Base-by-base conservation (phyloP, 2,888 invertebrate genomes). In the Drosophila borborema region DNA sequence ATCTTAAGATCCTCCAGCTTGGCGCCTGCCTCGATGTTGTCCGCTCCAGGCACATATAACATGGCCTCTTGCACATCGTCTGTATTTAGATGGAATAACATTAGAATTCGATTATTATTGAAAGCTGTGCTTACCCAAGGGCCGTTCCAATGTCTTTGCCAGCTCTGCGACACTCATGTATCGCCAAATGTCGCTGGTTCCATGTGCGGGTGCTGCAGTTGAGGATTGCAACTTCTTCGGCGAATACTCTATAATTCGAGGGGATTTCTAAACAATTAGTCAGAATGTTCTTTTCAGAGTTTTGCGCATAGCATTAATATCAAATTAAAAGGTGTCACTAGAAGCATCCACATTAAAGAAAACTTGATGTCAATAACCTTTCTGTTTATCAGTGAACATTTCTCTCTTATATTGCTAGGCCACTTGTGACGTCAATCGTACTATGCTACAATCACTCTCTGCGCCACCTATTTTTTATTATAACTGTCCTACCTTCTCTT, bases 131-230 rank as follows among this genome's bases (percentile, higher is more conserved):
- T 93, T 93, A 95, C 96, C 95, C 74, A 96, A 87, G 90, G 96
- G 94, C 91, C 95, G 95, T 5, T 94, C 93, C 38, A 97, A 89
- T 0, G 95, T 94, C 55, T 94, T 90, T 0, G 97, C 96, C 64
- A 98, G 92, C 85, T 98, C 96, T 34, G 92, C 90, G 0, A 98
- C 96, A 0, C 97, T 97, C 95, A 98, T 98, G 86, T 96, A 95
- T 53, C 95, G 93, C 97, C 97, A 97, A 73, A 98, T 94, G 55
- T 95, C 95, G 6, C 14, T 58, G 23, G 77, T 67, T 16, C 72
- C 69, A 5, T 72, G 55, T 0, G 81, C 72, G 12, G 67, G 14
- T 5, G 51, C 69, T 80, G 62, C 59, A 75, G 69, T 77, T 23
- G 59, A 46, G 8, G 89, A 66, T 48, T 88, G 83, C 31, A 80